Base-by-base conservation (phyloP, 2,888 invertebrate species). In the Drosophila cracens region DNA sequence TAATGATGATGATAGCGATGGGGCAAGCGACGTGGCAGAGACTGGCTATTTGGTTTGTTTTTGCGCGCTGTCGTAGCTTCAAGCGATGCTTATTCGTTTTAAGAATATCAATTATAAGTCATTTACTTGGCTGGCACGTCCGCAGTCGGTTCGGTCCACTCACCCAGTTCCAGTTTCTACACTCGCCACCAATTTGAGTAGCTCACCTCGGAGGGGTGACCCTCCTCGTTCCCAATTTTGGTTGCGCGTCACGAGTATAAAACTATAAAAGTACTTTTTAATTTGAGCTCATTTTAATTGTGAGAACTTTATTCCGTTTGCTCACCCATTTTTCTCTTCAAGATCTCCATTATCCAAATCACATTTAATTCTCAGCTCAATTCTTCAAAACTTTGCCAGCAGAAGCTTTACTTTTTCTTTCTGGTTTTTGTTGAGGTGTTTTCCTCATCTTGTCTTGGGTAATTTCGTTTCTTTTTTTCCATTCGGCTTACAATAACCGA, bases 71-170 rank as follows among this genome's bases (percentile, higher is more conserved):
- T 21, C 27, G 59, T 54, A 33, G 70, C 62, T 43, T 21, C 13
- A 10, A 51, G 46, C 82, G 76, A 77, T 89, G 82, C 77, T 86
- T 88, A 90, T 84, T 87, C 90, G 83, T 87, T 89, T 90, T 84
- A 75, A 81, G 91, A 91, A 90, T 90, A 90, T 87, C 90, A 91
- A 90, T 90, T 91, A 89, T 89, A 89, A 83, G 81, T 82, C 83
- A 90, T 87, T 91, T 87, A 81, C 81, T 83, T 82, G 76, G 70
- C 79, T 68, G 61, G 81, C 89, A 85, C 82, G 88, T 85, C 79
- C 81, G 70, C 86, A 59, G 56, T 79, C 36, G 11, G 68, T 62
- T 64, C 77, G 70, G 49, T 74, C 79, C 79, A 73, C 74, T 82
- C 81, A 80, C 83, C 82, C 77, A 81, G 81, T 83, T 81, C 49